Base-by-base conservation (phyloP, 2,797 vertebrate genomes). In the Gymnocypris eckloni region DNA sequence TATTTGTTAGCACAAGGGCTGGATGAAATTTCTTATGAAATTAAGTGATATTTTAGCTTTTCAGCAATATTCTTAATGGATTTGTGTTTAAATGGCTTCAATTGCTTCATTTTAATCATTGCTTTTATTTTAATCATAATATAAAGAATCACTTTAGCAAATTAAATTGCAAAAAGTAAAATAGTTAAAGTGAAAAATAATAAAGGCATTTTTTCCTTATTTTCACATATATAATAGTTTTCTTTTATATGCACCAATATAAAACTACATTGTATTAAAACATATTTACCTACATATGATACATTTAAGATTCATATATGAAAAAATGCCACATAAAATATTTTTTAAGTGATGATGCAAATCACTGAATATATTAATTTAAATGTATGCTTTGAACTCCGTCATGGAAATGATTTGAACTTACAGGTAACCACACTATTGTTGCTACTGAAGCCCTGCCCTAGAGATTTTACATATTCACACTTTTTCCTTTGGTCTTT, bases 401-500 rank as follows among this genome's bases (percentile, higher is more conserved):
- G 6, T 52, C 9, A 76, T 52, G 16, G n/a, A 50, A 9, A 73
- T 48, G 2, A 2, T 73, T 75, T 39, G 18, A 25, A 73, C 37
- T 25, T 61, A 10, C 18, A 33, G 28, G 28, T 33, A 28, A 1
- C 10, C 50, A 6, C 8, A 13, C 6, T 54, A 2, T 22, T 76
- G 28, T 39, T 56, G 18, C 28, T 54, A 22, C 28, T 41, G 12
- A 59, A 39, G 37, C 18, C 50, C 28, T 22, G 18, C 11, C 5
- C 11, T 77, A 13, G 73, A n/a, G 1, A 70, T 66, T 67, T 77
- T 59, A 87, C 45, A 67, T 41, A 79, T 67, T 71, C 41, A 66
- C 61, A 83, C 48, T 82, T 81, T 80, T 73, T 76, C 11, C 33
- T 43, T 79, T 78, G 45, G 54, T 75, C 52, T 73, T 18, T 70